These are phyloP conservation scores for Sceloporus tristichus DNA, from an alignment of 2,113 vertebrate species.

Conservation along the genomic window DNA sequence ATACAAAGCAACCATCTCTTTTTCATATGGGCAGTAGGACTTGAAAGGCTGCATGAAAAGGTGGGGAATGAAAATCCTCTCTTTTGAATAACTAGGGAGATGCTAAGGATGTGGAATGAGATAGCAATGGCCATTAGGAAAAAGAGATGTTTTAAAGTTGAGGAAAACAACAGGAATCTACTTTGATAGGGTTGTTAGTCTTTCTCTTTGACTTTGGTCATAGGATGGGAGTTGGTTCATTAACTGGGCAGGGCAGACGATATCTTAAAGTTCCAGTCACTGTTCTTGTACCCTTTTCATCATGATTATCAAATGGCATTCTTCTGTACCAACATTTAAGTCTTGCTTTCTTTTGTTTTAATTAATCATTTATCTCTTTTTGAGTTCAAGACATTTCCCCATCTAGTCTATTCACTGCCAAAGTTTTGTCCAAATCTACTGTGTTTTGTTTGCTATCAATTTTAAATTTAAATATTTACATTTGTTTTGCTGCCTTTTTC, in stretches of 20 bases:
- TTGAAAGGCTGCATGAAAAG: neutral
- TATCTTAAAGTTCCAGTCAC: slow-evolving; percentile 33
- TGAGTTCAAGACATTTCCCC: neutral
- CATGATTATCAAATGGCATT: slow-evolving; percentile 8
- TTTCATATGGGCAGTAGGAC: neutral
- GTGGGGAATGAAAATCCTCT: neutral
- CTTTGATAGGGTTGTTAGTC: slow-evolving; percentile 16
- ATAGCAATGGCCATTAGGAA: neutral
- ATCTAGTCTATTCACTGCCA: neutral
- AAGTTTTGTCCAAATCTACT: neutral
- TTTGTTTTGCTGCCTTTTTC: neutral
- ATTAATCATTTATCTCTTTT: slow-evolving; percentile 16
- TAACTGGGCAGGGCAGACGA: neutral
- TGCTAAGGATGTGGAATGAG: slow-evolving; percentile 24
- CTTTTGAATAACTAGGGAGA: slow-evolving; percentile 8
- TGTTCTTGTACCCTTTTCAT: slow-evolving; percentile 14
- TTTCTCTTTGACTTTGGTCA: slow-evolving; percentile 7
- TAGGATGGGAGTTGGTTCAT: slow-evolving; percentile 44
- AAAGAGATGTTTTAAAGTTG: slow-evolving; percentile 13
- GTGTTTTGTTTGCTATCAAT: neutral
- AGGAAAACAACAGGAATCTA: slow-evolving; percentile 30
- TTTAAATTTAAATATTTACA: neutral
- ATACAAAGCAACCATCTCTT: neutral
- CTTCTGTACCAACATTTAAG: neutral
- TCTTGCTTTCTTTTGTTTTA: slow-evolving; percentile 11